Percentiles rank a stretch among this genome's conserved stretches.
These are phyloP conservation scores for Hypomesus transpacificus DNA, from an alignment of 2,113 vertebrate genomes.

Conservation along the genomic window DNA sequence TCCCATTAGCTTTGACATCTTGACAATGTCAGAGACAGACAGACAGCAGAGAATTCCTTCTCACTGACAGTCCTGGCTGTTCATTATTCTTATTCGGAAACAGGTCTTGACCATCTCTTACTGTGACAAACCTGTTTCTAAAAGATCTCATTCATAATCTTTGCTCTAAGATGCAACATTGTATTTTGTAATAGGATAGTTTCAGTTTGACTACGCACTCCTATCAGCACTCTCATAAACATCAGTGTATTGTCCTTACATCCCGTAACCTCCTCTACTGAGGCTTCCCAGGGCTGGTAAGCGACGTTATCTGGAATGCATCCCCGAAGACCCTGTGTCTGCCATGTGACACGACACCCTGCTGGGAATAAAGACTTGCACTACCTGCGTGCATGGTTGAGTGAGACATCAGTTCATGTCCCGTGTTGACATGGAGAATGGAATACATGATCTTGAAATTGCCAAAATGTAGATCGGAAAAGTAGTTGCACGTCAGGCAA, in stretches of 20 bases:
- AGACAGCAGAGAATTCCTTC: constrained; percentile 19
- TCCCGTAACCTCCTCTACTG: constrained; percentile 35
- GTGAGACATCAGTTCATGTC: constrained; percentile 18
- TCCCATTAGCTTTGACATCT: constrained; percentile 28
- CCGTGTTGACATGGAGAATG: background rate
- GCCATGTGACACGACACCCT: constrained; percentile 44
- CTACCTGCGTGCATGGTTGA: constrained; percentile 50
- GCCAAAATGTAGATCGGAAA: background rate
- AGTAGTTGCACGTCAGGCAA: no score
- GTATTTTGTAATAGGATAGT: no score
- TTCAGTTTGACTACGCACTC: no score
- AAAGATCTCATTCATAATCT: no score
- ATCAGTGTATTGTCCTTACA: background rate
- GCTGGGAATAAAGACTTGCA: constrained; percentile 52
- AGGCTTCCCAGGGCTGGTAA: constrained; percentile 21
- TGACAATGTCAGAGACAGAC: constrained; percentile 22
- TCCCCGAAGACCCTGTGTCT: constrained; percentile 34
- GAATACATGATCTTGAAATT: background rate
- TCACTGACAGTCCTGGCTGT: constrained; percentile 8
- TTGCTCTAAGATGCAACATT: no score
- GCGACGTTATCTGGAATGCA: constrained; percentile 44
- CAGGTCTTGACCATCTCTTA: background rate
- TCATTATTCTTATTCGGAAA: background rate
- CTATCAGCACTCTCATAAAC: no score
- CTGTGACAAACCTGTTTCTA: background rate